Evolutionary conservation across 2,888 invertebrate genomes (phyloP).

Genomic region (Acrobasis suavella): DNA sequence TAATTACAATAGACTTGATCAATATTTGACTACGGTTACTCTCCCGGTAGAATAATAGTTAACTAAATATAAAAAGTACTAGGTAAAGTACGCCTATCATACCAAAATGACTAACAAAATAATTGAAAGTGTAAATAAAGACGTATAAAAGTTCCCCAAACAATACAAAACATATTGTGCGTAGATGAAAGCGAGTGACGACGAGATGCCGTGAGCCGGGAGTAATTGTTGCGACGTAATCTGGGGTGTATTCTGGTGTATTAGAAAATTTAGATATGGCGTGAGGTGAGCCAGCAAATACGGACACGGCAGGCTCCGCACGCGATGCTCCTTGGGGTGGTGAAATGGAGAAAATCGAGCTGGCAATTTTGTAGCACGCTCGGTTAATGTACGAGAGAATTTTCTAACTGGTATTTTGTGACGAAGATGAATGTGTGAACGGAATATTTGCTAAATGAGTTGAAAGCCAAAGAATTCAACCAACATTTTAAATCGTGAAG

Average conservation of each 20-base stretch:
- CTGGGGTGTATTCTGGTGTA: conserved; percentile 55
- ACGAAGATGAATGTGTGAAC: conserved; percentile 1
- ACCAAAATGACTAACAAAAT: too few species aligned
- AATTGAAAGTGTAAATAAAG: neutral
- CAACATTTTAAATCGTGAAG: too few species aligned
- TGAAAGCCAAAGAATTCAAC: too few species aligned
- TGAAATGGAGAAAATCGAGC: conserved; percentile 53
- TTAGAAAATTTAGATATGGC: conserved; percentile 75
- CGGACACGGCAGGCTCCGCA: conserved; percentile 53
- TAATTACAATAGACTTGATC: too few species aligned
- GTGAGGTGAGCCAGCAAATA: conserved; percentile 52
- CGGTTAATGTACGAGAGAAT: conserved; percentile 28
- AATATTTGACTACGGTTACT: too few species aligned
- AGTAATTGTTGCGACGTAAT: conserved; percentile 60
- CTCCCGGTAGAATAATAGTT: too few species aligned
- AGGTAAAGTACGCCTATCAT: too few species aligned
- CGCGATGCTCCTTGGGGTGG: conserved; percentile 63
- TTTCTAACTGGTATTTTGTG: conserved; percentile 6
- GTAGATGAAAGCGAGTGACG: conserved; percentile 26
- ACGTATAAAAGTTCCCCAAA: neutral
- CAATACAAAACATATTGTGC: conserved; percentile 20
- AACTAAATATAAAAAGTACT: too few species aligned
- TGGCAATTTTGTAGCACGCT: conserved; percentile 64
- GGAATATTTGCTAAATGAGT: neutral
- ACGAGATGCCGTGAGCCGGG: conserved; percentile 52